Percentiles rank a stretch among this genome's conserved stretches.
These are phyloP conservation scores for Lamellibrachia luymesi DNA, from an alignment of 1,140 invertebrate species.

Conservation along the genomic window DNA sequence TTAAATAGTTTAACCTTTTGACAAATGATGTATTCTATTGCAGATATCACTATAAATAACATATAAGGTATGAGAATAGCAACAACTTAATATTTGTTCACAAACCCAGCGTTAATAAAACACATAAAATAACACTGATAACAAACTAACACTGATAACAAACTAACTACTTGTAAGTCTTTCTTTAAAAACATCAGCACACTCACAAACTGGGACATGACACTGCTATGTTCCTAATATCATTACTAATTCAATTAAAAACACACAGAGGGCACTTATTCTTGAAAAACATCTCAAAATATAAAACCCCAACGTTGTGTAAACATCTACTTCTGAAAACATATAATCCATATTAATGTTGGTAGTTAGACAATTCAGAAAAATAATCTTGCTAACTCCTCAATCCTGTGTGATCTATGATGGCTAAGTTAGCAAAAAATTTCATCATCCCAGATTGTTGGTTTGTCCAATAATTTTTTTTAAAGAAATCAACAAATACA, in stretches of 20 bases:
- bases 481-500: neutral
- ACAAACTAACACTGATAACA: neutral
- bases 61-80: neutral
- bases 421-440: neutral
- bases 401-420: neutral
- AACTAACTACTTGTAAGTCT: neutral
- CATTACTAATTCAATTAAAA: neutral
- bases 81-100: neutral
- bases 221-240: neutral
- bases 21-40: neutral
- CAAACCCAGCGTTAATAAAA: neutral
- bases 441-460: neutral
- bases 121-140: neutral
- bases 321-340: neutral
- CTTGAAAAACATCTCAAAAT: slow-evolving; percentile 5
- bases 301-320: neutral
- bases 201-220: neutral
- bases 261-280: neutral
- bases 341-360: neutral
- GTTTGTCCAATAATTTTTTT: neutral
- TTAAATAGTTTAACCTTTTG: neutral
- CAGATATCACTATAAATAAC: neutral
- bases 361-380: neutral
- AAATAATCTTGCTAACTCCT: neutral
- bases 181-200: neutral